Percentiles rank a stretch among this genome's conserved stretches.
Conservation (phyloP, 2,113 vertebrate species). For the Solea senegalensis region DNA sequence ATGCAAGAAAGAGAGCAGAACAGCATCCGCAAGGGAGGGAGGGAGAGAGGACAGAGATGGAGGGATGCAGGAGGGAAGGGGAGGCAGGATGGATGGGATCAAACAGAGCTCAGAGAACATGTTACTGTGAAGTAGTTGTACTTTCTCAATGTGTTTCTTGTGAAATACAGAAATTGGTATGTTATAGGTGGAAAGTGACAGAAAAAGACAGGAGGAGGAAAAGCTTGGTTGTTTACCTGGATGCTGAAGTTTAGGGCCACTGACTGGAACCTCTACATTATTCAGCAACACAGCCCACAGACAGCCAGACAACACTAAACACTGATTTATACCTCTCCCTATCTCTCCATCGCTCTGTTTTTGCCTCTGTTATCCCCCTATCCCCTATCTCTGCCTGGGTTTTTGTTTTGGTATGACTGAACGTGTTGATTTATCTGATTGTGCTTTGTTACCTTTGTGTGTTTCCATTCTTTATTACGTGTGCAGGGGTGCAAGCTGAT, state of each 20-base stretch:
- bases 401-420: constrained; percentile 41
- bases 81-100: constrained; percentile 62
- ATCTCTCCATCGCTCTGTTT: constrained; percentile 46
- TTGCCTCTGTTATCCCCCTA: constrained; percentile 35
- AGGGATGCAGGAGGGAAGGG: constrained; percentile 5
- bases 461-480: constrained; percentile 5
- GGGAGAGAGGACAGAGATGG: constrained; percentile 17
- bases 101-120: constrained; percentile 61
- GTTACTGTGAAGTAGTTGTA: constrained; percentile 55
- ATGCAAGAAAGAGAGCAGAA: constrained; percentile 60
- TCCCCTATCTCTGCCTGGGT: constrained; percentile 48
- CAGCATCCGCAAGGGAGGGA: constrained; percentile 52
- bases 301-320: constrained; percentile 62
- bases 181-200: constrained; percentile 45
- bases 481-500: constrained; percentile 78
- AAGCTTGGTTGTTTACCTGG: constrained; percentile 64
- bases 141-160: not conserved
- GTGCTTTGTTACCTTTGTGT: constrained; percentile 26
- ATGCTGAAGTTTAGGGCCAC: constrained; percentile 69
- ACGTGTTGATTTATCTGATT: constrained; percentile 43
- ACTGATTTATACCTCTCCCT: constrained; percentile 60
- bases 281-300: constrained; percentile 67
- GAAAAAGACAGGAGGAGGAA: constrained; percentile 38
- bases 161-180: constrained; percentile 31
- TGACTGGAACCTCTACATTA: constrained; percentile 74